A percentile compares a stretch with the other conserved stretches of the same genome.
Evolutionary conservation across 2,113 vertebrate genomes (phyloP).

Genomic region (Microcebus lehilahytsara): DNA sequence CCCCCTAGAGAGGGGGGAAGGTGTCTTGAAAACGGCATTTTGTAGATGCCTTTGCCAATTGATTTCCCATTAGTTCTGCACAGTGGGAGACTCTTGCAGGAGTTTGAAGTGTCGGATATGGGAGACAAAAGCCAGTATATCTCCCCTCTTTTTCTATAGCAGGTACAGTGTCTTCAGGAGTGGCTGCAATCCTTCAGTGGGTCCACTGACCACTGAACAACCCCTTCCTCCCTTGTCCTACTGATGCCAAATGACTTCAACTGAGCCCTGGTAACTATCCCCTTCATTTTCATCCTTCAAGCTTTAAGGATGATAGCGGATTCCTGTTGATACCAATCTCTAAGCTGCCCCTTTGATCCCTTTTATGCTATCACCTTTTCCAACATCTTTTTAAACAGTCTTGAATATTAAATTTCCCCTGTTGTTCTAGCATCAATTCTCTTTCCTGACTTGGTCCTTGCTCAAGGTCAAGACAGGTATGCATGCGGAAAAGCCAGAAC

Average conservation of each 20-base stretch:
- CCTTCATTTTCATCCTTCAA: background rate
- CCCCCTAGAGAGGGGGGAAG: no score
- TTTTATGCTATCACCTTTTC: background rate
- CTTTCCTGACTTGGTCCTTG: background rate
- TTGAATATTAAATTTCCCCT: background rate
- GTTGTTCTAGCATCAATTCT: background rate
- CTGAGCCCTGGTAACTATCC: background rate
- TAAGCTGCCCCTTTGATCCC: background rate
- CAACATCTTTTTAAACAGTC: background rate
- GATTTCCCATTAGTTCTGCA: background rate
- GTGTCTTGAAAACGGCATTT: background rate
- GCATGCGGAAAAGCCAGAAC: background rate
- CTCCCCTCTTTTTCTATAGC: background rate
- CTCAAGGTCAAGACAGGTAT: background rate
- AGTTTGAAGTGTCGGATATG: background rate
- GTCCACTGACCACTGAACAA: no score
- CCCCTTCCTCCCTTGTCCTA: no score
- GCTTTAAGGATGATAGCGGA: background rate
- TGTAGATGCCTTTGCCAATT: background rate
- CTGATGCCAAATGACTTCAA: background rate
- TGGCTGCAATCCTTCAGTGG: fast-evolving
- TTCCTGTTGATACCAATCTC: background rate
- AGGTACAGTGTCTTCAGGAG: background rate
- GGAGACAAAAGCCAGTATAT: background rate
- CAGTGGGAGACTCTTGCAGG: background rate